Evolutionary conservation across 1,140 invertebrate genomes (phyloP), one percentile per base, ranked within the genome.

Genomic region (Macrobrachium nipponense): DNA sequence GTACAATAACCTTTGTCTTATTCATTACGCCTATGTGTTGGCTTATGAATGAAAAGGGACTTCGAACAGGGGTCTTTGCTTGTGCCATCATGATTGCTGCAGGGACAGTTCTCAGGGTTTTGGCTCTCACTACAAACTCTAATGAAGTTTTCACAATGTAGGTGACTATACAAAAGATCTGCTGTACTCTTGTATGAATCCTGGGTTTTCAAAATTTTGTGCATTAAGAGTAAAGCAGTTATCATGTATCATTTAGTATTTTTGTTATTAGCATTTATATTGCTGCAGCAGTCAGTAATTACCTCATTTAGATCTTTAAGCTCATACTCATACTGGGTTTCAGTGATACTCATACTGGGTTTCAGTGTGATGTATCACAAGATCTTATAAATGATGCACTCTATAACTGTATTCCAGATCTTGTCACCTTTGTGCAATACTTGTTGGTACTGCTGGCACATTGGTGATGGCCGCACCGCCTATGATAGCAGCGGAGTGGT

Each of bases 401-500:
- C 20, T 80, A 8, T 78, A 17, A 27, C 1, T 43, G 7, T 18
- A 15, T 14, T 72, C 8, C 66, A 86, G 83, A 17, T 79, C 79
- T 64, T 86, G 76, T 20, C 75, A 79, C 27, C 61, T 86, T 7
- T 68, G 76, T 20, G 83, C 83, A 17, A 73, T 90, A 80, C 64
- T 91, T 62, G 91, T 90, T 84, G 91, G 91, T 12, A 79, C 91
- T 12, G 90, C 90, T 23, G 91, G 90, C 5, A 90, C 90, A 5
- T 86, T 91, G 58, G 89, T 90, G 23, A 90, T 91, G 90, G 89
- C 90, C 5, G 90, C 88, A 2, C 89, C 90, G 3, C 89, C 91
- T 0, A 87, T 88, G 8, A 77, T 91, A 23, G 91, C 91, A 14
- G 89, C 90, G 11, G 80, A 88, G 15, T 91, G 91, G 91, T 91